Evolutionary conservation across 2,797 vertebrate genomes (phyloP).

Genomic region (Phyllotis vaccarum): DNA sequence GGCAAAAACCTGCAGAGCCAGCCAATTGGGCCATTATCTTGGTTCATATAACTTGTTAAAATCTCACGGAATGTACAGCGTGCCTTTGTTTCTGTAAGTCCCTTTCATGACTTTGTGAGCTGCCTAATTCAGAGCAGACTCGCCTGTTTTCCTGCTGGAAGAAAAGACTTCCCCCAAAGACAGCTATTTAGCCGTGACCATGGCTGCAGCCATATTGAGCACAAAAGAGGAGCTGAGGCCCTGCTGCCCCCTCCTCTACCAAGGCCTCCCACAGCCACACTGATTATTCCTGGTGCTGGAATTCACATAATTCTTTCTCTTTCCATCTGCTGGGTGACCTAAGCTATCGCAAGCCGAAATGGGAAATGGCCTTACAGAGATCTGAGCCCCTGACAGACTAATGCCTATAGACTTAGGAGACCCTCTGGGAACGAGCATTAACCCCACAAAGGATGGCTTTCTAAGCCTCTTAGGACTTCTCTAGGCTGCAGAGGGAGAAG

Average conservation of each 20-base stretch:
- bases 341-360: constrained; percentile 72
- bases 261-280: constrained; percentile 69
- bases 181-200: constrained; percentile 89
- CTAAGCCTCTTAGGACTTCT: constrained; percentile 29
- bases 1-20: constrained; percentile 84
- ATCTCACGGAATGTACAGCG: constrained; percentile 88
- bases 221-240: constrained; percentile 85
- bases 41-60: constrained; percentile 86
- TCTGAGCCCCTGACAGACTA: constrained; percentile 62
- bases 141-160: constrained; percentile 86
- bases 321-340: constrained; percentile 82
- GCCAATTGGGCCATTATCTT: constrained; percentile 88
- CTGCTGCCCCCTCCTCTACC: constrained; percentile 40
- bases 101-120: constrained; percentile 89
- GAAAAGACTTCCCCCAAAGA: constrained; percentile 87
- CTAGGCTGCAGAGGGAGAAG: constrained; percentile 7
- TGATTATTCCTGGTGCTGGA: constrained; percentile 67
- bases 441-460: constrained; percentile 34
- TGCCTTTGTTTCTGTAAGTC: constrained; percentile 89
- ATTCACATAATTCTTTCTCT: constrained; percentile 84
- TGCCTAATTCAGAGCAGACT: constrained; percentile 87
- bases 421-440: constrained; percentile 37
- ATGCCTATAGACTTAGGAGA: not conserved
- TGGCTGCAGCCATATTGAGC: constrained; percentile 83
- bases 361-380: constrained; percentile 73